These are phyloP conservation scores for Coregonus sp. DNA, from an alignment of 2,797 vertebrate genomes.

Conservation along the genomic window DNA sequence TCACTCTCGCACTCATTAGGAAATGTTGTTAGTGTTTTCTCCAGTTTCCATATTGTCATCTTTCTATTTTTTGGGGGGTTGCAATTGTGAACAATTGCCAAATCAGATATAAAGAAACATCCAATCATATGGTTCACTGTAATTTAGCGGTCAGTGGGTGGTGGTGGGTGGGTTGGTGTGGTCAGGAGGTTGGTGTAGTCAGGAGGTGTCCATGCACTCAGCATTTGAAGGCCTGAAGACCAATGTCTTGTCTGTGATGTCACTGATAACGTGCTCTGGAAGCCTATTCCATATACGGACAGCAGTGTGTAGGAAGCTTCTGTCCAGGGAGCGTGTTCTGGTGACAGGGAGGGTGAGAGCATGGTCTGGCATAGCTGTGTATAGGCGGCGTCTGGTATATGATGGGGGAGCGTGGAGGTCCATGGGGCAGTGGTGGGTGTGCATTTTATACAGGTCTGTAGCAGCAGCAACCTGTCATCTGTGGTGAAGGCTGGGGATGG, in stretches of 20 bases:
- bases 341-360: background rate
- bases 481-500: background rate
- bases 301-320: background rate
- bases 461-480: background rate
- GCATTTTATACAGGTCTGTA: background rate
- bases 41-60: conserved; percentile 32
- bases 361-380: background rate
- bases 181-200: background rate
- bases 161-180: background rate
- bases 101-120: background rate
- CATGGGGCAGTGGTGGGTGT: conserved; percentile 1
- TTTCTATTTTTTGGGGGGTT: background rate
- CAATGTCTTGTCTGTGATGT: background rate
- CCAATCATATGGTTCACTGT: background rate
- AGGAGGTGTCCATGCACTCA: background rate
- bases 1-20: conserved; percentile 40
- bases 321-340: background rate
- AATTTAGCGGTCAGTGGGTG: background rate
- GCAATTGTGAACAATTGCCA: background rate
- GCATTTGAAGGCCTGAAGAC: background rate
- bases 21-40: conserved; percentile 29
- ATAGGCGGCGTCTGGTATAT: background rate
- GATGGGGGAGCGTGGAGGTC: background rate
- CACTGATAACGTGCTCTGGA: background rate
- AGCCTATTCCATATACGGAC: background rate